A percentile compares a stretch with the other conserved stretches of the same genome.
phyloP scores from a whole-genome alignment of 2,888 invertebrate species.

The Epirrita christyi region DNA sequence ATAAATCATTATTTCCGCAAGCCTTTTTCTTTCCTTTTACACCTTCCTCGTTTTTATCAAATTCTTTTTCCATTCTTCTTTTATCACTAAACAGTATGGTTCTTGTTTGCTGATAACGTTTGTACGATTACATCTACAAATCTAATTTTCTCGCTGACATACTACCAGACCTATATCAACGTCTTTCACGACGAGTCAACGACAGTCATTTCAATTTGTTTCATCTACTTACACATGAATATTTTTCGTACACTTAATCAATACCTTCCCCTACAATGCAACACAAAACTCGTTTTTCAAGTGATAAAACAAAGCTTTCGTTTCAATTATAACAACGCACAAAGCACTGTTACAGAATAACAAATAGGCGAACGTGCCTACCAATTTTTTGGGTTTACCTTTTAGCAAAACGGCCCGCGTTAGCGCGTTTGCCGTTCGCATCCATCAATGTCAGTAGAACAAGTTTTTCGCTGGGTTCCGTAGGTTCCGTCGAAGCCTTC shows the following conservation, averaged over 20 bases:
- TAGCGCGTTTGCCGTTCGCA: constrained; percentile 63
- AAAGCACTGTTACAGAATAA: constrained; percentile 47
- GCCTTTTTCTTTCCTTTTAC: not conserved
- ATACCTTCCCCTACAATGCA: constrained; percentile 12
- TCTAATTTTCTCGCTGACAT: constrained; percentile 8
- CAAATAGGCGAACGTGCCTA: constrained; percentile 48
- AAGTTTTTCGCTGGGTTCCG: constrained; percentile 77
- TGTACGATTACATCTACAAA: constrained; percentile 3
- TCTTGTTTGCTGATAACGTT: not conserved
- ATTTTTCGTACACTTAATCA: constrained; percentile 18
- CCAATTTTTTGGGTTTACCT: constrained; percentile 50
- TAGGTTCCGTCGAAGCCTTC: constrained; percentile 67
- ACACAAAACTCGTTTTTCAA: constrained; percentile 30
- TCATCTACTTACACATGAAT: constrained; percentile 12
- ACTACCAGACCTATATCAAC: constrained; percentile 21
- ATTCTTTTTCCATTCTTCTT: not conserved
- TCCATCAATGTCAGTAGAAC: constrained; percentile 77
- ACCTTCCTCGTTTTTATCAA: not conserved
- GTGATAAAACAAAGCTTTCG: constrained; percentile 40
- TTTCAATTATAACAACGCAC: constrained; percentile 45
- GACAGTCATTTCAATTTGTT: constrained; percentile 25
- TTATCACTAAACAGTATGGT: not conserved
- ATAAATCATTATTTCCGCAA: constrained; percentile 1
- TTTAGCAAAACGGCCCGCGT: constrained; percentile 60
- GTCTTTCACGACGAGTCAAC: constrained; percentile 15